A percentile compares a stretch with the other conserved stretches of the same genome.
Evolutionary conservation across 2,888 invertebrate species (phyloP).

Genomic region (Drosophila quasianomalipes): DNA sequence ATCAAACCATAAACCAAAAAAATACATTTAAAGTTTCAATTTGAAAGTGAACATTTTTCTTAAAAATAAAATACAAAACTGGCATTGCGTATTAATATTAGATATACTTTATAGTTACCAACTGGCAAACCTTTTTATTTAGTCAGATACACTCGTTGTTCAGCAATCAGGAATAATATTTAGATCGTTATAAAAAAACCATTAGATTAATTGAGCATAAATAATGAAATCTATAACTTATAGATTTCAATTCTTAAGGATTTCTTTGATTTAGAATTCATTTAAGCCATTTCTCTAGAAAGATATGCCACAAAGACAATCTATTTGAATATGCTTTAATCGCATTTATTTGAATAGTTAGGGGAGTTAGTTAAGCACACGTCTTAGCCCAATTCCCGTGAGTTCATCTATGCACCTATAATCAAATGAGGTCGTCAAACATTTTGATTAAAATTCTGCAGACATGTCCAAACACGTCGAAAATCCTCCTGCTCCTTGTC

Average conservation of each 20-base stretch:
- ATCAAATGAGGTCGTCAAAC: conserved; percentile 49
- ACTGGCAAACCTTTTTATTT: neutral
- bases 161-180: rapidly evolving
- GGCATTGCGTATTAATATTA: neutral
- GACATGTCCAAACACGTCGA: conserved; percentile 45
- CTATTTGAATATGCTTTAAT: neutral
- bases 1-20: neutral
- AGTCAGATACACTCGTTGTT: rapidly evolving
- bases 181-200: neutral
- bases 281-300: neutral
- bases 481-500: conserved; percentile 41
- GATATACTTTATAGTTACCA: neutral
- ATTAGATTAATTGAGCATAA: neutral
- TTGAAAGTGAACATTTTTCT: neutral
- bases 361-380: conserved; percentile 8
- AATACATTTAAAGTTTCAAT: neutral
- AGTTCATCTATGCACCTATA: conserved; percentile 12
- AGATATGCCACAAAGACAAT: neutral
- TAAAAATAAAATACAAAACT: neutral
- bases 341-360: conserved; percentile 6
- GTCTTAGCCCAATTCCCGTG: conserved; percentile 3
- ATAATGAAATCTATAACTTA: neutral
- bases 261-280: neutral
- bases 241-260: neutral
- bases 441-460: conserved; percentile 72